Evolutionary conservation across 2,113 vertebrate species (phyloP), one percentile per base, ranked within the genome.

Genomic region (Apaloderma vittatum): DNA sequence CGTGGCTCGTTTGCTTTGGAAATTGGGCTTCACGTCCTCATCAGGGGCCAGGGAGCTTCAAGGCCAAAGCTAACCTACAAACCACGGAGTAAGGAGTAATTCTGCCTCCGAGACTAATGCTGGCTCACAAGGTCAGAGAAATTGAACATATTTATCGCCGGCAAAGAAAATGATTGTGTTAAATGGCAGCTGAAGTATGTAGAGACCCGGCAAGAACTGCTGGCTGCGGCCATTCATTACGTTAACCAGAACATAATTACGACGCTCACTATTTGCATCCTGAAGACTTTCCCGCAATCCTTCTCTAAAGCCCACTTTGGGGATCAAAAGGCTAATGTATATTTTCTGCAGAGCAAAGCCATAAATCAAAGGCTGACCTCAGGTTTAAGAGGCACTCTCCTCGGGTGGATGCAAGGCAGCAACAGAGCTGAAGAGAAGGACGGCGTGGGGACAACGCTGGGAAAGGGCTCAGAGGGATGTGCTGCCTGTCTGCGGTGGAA

Each of bases 121-220:
- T 58, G 81, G 84, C 85, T 87, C 78, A 32, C 3, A 40, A 88
- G 90, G 93, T 93, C 93, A 86, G 55, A 88, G 93, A 82, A 90
- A 76, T 93, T 75, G n/a, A 91, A 62, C 45, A 9, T 58, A 79
- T 97, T 96, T 95, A 90, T 88, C 88, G 95, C 84, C 78, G 19
- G 81, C 36, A 43, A 61, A 78, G 93, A 57, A 95, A 95, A 88
- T 12, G 85, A 88, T 86, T 82, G 94, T 83, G 78, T 93, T 94
- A 96, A 97, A 92, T 10, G 13, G 86, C 55, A 3, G 71, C 91
- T 86, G 79, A 91, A 89, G 93, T 54, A 65, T 9, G 7, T 0
- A 2, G 90, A 54, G 80, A 24, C 55, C 46, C 19, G 21, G 59
- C 54, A 22, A 86, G 72, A 43, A 22, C 65, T 29, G 77, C 80